Base-by-base conservation (phyloP, 2,888 invertebrate species). In the Erannis defoliaria region DNA sequence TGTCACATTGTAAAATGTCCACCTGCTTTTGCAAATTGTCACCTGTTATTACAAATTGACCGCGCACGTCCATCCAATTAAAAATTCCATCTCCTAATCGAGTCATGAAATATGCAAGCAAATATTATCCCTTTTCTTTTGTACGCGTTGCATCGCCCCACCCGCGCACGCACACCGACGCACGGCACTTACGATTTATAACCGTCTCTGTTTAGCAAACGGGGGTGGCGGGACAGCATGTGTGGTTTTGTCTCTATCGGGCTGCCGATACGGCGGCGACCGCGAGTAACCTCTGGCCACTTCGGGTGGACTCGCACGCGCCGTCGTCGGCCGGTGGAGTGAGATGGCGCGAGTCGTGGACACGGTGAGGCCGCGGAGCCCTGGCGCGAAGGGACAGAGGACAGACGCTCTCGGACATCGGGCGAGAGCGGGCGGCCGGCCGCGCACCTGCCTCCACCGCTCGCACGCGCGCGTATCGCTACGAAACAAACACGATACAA, bases 341-440 rank as follows among this genome's bases (percentile, higher is more conserved):
- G 91, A 89, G 92, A 91, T 79, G 83, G 90, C 83, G 87, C 79
- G 84, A 88, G 69, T 85, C 80, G 88, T 84, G 90, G 90, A 90
- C 92, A 90, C 80, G 84, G 78, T 84, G 89, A 87, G 88, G 88
- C 89, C 89, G 85, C 84, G 84, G 85, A 89, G 91, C 90, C 90
- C 90, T 91, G 89, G 91, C 88, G 89, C 84, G 81, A 92, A 93
- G 93, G 93, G 93, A 93, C 93, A 93, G 87, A 87, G 92, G 93
- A 90, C 93, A 93, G 93, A 93, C 93, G 93, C 89, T 91, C 91
- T 93, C 91, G 93, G 93, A 93, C 93, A 93, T 80, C 93, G 90
- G 93, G 89, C 93, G 91, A 89, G 93, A 91, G 93, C 92, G 91
- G 93, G 90, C 90, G 93, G 88, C 87, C 87, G 90, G 88, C 88